Evolutionary conservation across 2,113 vertebrate genomes (phyloP), one percentile per base, ranked within the genome.

Genomic region (Xiphorhynchus elegans): DNA sequence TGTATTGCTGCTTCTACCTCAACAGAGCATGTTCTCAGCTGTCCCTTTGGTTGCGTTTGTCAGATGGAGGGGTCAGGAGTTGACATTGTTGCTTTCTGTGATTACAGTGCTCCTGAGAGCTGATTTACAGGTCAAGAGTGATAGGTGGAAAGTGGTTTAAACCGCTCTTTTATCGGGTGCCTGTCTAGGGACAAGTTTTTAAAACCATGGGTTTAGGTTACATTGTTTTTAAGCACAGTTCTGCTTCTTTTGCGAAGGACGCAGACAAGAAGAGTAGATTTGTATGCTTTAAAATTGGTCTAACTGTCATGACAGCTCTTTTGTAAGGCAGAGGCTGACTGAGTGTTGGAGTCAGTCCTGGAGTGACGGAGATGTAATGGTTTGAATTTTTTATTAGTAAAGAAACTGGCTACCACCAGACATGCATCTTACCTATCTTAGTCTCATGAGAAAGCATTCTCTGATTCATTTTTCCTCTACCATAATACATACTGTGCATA

Each of bases 311-410:
- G n/a, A n/a, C n/a, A 94, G 31, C 39, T 75, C 3, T 83, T 72
- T 68, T 64, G 26, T 67, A 88, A 81, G 69, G 33, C 81, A 85
- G 46, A 76, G 55, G 29, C 11, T 90, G 82, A 91, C 33, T 75
- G 62, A 83, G 60, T 53, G 56, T 50, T 67, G 39, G 52, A 94
- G 44, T 9, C 50, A 55, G 52, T 53, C 68, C 59, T 68, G 63
- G 64, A 92, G 84, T 42, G 56, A 84, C 79, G 44, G 31, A 81
- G 42, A 76, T 58, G 49, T 21, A 94, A 91, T 40, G 20, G 47
- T 88, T 76, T 91, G 82, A 94, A 86, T 90, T 85, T 93, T 95
- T 90, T 83, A 91, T 90, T 81, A 90, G 50, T 88, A 46, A 89
- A 92, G 75, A 63, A 68, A 47, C 28, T 86, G 68, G 39, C 52